Base-by-base conservation (phyloP, 2,888 invertebrate species). In the Eulithis testata region DNA sequence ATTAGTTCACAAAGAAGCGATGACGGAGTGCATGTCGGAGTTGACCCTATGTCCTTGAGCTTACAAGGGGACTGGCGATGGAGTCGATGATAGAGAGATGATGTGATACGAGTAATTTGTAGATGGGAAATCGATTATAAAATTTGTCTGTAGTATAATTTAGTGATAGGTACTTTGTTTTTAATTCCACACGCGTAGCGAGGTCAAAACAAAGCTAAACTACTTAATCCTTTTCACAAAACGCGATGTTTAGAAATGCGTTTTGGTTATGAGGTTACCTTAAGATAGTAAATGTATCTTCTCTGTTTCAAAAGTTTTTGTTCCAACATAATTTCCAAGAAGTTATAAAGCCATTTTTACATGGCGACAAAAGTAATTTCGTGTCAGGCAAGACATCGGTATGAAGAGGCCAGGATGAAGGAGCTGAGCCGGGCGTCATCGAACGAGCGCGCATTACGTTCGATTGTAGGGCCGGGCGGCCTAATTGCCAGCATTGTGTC, bases 401-500 rank as follows among this genome's bases (percentile, higher is more conserved):
- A 64, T 63, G 52, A 65, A 62, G 73, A 76, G 76, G 53, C 66
- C 69, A 78, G 75, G 74, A 78, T 63, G 66, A 74, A 55, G 63
- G 54, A 59, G 54, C 66, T 52, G 37, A 74, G 83, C 75, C 82
- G 49, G 49, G 49, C 49, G 85, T 86, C 86, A 88, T 86, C 89
- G 90, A 90, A 88, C 89, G 85, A 83, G 83, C 86, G 86, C 84
- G 86, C 90, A 92, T 92, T 91, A 92, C 87, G 86, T 89, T 88
- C 91, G 92, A 93, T 93, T 91, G 92, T 93, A 89, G 91, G 90
- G 79, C 87, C 87, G 79, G 83, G 86, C 83, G 88, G 87, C 90
- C 93, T 93, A 93, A 93, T 93, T 93, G 93, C 91, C 91, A 86
- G 91, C 93, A 93, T 93, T 93, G 93, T 93, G 91, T 87, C 88